These are phyloP conservation scores for Atta colombica DNA, from an alignment of 1,140 invertebrate genomes.

Conservation along the genomic window DNA sequence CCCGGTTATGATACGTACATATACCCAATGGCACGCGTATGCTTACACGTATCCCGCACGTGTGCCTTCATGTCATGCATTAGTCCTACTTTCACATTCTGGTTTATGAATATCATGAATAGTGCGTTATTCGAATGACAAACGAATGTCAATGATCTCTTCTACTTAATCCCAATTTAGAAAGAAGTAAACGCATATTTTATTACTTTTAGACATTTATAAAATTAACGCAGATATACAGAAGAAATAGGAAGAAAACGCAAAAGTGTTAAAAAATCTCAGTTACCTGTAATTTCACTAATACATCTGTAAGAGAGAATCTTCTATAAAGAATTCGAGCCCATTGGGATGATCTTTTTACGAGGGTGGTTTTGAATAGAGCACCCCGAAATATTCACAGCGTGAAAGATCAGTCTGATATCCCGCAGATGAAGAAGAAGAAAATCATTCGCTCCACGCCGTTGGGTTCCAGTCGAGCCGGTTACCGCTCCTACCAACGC, in stretches of 20 bases:
- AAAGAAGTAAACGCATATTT: background rate
- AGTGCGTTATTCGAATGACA: background rate
- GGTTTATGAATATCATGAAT: conserved; percentile 10
- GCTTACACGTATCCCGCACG: conserved; percentile 20
- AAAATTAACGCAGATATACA: background rate
- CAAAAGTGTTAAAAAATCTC: background rate
- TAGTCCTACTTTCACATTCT: conserved; percentile 49
- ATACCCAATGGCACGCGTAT: conserved; percentile 1
- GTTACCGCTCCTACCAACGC: conserved; percentile 83
- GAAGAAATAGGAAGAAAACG: background rate
- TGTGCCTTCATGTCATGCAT: conserved; percentile 24
- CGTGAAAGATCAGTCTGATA: conserved; percentile 16
- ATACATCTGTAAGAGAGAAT: background rate
- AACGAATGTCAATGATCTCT: background rate
- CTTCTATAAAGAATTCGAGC: background rate
- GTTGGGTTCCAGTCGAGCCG: conserved; percentile 83
- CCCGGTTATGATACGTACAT: background rate
- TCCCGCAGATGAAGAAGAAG: conserved; percentile 19
- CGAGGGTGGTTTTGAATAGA: background rate
- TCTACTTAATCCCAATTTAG: no score
- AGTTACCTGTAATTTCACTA: background rate
- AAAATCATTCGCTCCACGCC: conserved; percentile 79
- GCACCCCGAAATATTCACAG: background rate
- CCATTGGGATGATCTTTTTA: background rate
- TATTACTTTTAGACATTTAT: background rate